Percentiles rank a stretch among this genome's conserved stretches.
Evolutionary conservation across 1,140 invertebrate species (phyloP).

Genomic region (Globodera rostochiensis): DNA sequence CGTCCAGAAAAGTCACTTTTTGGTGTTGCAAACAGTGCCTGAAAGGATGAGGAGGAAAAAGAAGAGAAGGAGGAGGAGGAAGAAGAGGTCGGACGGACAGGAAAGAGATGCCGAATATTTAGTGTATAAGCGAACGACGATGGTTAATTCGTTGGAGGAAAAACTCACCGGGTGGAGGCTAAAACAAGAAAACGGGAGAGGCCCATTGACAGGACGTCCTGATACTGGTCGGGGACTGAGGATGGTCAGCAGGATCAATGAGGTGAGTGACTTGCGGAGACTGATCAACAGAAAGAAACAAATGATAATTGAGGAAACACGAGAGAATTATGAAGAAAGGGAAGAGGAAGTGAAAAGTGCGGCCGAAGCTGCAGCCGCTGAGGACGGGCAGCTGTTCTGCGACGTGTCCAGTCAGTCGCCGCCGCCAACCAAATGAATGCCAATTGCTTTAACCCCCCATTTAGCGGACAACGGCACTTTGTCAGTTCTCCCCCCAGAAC

Average conservation of each 20-base stretch:
- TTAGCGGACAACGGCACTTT: constrained; percentile 5
- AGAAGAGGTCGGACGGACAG: not conserved
- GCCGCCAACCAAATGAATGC: too few relatives aligned
- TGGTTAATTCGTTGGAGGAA: not conserved
- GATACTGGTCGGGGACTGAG: too few relatives aligned
- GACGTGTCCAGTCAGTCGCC: constrained; percentile 8
- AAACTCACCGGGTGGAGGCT: not conserved
- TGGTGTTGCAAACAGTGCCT: constrained; percentile 62
- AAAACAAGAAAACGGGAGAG: not conserved
- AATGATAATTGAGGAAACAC: not conserved
- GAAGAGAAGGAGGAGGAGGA: constrained; percentile 7
- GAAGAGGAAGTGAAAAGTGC: not conserved
- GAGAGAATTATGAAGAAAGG: not conserved
- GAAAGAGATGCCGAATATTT: constrained; percentile 13
- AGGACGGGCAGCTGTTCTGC: constrained; percentile 6
- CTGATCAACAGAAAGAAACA: not conserved
- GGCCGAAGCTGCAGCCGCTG: not conserved
- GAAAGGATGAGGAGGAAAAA: constrained; percentile 30
- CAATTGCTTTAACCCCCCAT: not conserved
- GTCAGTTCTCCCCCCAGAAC: not conserved
- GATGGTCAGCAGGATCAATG: too few relatives aligned
- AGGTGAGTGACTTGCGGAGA: not conserved
- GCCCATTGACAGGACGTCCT: too few relatives aligned
- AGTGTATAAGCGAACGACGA: not conserved
- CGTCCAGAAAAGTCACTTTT: constrained; percentile 60